These are phyloP conservation scores for Ophion slaviceki DNA, from an alignment of 2,888 invertebrate species.

Conservation along the genomic window DNA sequence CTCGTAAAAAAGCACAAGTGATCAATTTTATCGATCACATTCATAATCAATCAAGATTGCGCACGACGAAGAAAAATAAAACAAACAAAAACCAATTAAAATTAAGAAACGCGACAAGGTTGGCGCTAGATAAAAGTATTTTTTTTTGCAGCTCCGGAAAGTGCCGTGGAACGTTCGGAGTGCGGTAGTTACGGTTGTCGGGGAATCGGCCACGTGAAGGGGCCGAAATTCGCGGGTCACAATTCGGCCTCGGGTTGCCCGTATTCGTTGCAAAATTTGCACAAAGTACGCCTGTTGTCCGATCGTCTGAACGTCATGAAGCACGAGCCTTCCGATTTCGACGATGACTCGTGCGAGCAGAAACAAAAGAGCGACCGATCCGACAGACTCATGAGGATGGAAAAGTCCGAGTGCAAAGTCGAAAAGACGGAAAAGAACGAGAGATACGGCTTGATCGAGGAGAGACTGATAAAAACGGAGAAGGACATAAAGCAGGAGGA, in stretches of 20 bases:
- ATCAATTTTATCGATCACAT: neutral
- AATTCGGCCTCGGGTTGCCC: constrained; percentile 90
- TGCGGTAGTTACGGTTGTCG: constrained; percentile 95
- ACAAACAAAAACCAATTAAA: neutral
- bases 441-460: constrained; percentile 71
- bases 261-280: constrained; percentile 87
- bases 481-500: constrained; percentile 80
- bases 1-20: neutral
- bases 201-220: constrained; percentile 94
- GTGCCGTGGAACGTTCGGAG: constrained; percentile 86
- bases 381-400: constrained; percentile 76
- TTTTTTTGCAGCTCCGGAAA: constrained; percentile 86
- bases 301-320: constrained; percentile 84
- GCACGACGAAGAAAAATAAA: neutral
- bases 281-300: constrained; percentile 83
- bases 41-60: neutral
- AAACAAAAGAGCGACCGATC: constrained; percentile 77
- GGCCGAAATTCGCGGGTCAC: constrained; percentile 90
- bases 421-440: constrained; percentile 63
- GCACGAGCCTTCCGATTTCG: constrained; percentile 81
- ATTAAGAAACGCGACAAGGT: neutral
- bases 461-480: constrained; percentile 76
- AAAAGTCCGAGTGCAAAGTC: constrained; percentile 73
- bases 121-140: neutral
- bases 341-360: constrained; percentile 76